phyloP scores from a whole-genome alignment of 2,888 invertebrate species.

The Oscheius onirici region DNA sequence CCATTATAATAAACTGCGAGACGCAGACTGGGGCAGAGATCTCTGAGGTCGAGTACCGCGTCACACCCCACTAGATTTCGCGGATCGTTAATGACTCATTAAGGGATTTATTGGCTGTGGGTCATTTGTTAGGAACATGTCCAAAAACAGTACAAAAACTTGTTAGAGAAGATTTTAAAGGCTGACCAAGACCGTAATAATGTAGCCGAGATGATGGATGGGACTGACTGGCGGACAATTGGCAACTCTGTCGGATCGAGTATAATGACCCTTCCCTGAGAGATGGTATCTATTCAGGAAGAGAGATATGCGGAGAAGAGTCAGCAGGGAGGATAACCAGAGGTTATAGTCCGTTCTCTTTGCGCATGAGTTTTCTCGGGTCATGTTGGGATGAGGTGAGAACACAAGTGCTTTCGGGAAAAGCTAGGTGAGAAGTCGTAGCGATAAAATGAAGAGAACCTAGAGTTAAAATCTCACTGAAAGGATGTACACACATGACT shows the following conservation, averaged over 20 bases:
- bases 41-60: slow-evolving; percentile 16
- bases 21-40: slow-evolving; percentile 8
- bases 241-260: background rate
- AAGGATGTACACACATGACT: too few relatives aligned
- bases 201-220: slow-evolving; percentile 6
- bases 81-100: slow-evolving; percentile 9
- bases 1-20: slow-evolving; percentile 1
- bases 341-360: too few relatives aligned
- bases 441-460: too few relatives aligned
- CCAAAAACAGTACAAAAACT: too few relatives aligned
- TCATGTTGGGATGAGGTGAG: too few relatives aligned
- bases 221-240: slow-evolving; percentile 1
- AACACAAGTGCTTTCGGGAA: too few relatives aligned
- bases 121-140: too few relatives aligned
- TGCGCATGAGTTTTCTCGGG: too few relatives aligned
- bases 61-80: slow-evolving; percentile 1
- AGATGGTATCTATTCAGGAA: slow-evolving; percentile 25
- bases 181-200: slow-evolving; percentile 4
- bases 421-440: too few relatives aligned
- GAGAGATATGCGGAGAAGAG: background rate
- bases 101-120: too few relatives aligned
- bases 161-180: too few relatives aligned
- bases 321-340: background rate
- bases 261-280: slow-evolving; percentile 25
- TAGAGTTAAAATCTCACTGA: too few relatives aligned